phyloP scores from a whole-genome alignment of 2,113 vertebrate genomes.

The Anhinga rufa region DNA sequence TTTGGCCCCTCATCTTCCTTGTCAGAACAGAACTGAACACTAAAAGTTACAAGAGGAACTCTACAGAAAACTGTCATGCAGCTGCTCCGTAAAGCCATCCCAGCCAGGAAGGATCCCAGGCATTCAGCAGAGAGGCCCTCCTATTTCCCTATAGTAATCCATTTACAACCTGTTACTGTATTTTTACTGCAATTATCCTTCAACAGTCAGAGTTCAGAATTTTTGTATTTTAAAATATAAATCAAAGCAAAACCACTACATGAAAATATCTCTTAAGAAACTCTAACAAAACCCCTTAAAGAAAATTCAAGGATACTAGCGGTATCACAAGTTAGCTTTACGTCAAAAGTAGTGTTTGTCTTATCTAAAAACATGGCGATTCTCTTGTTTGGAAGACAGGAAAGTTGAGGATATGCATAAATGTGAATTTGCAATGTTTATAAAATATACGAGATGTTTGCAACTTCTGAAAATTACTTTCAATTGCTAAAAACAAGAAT shows the following conservation, averaged over 20 bases:
- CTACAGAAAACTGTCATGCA: background rate
- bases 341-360: background rate
- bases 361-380: background rate
- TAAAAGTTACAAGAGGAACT: background rate
- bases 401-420: background rate
- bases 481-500: background rate
- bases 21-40: background rate
- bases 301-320: background rate
- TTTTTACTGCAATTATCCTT: background rate
- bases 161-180: background rate
- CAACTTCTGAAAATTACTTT: background rate
- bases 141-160: background rate
- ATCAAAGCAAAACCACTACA: background rate
- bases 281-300: background rate
- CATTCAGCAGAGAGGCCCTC: background rate
- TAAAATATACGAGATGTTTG: background rate
- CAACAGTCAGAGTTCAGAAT: background rate
- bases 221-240: background rate
- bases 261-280: background rate
- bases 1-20: background rate
- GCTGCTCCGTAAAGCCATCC: background rate
- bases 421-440: background rate
- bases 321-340: background rate
- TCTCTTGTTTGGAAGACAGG: background rate
- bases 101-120: background rate